phyloP scores from a whole-genome alignment of 2,113 vertebrate genomes.

The Diphyllodes magnificus region DNA sequence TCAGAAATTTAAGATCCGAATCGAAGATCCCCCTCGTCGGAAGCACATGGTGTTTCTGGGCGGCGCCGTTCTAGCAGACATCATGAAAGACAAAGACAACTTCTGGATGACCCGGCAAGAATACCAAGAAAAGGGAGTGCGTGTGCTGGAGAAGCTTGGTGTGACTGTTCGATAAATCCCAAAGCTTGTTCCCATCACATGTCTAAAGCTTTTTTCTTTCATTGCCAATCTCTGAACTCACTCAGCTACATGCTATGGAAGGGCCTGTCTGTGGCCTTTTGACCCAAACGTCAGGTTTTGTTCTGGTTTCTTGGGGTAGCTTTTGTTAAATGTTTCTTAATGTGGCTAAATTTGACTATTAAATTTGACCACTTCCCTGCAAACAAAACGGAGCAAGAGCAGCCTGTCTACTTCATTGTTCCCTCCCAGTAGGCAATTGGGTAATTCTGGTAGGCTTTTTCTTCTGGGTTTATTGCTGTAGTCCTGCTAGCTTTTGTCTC shows the following conservation, averaged over 20 bases:
- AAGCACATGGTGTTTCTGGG: conserved; percentile 99
- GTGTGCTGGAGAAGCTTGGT: conserved; percentile 96
- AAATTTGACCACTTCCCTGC: conserved; percentile 68
- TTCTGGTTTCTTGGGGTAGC: conserved; percentile 69
- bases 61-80: conserved; percentile 93
- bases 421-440: conserved; percentile 62
- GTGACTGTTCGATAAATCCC: conserved; percentile 96
- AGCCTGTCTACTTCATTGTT: conserved; percentile 67
- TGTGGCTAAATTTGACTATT: conserved; percentile 73
- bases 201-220: conserved; percentile 56
- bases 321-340: conserved; percentile 74
- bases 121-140: conserved; percentile 95
- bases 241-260: conserved; percentile 69
- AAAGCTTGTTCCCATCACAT: conserved; percentile 54
- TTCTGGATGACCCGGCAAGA: conserved; percentile 99
- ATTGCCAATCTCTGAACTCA: conserved; percentile 77
- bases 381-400: conserved; percentile 63
- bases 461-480: conserved; percentile 67
- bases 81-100: conserved; percentile 99
- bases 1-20: conserved; percentile 99
- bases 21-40: conserved; percentile 92
- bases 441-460: conserved; percentile 64
- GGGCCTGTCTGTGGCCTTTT: conserved; percentile 68
- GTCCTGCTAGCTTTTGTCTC: conserved; percentile 70
- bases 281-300: conserved; percentile 71